Percentiles rank a stretch among this genome's conserved stretches.
phyloP scores from a whole-genome alignment of 30 jellyfish, hydroid and myxozoan genomes.

The Aurelia sp. region DNA sequence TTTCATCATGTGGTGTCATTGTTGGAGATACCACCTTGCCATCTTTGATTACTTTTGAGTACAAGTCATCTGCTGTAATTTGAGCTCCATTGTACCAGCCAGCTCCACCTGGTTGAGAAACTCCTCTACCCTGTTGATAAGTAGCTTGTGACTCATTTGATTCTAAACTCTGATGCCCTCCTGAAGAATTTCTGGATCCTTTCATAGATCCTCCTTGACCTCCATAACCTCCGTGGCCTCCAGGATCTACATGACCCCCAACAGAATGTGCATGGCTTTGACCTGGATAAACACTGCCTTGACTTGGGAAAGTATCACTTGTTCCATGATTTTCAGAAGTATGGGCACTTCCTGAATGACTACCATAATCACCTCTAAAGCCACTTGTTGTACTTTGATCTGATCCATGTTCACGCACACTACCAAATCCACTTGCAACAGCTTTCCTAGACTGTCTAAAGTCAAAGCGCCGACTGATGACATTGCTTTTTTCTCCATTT shows the following conservation, averaged over 20 bases:
- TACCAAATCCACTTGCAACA: conserved; percentile 14
- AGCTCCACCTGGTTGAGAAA: too few species aligned
- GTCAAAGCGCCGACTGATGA: conserved; percentile 37
- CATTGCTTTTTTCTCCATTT: conserved; percentile 7
- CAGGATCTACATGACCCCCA: too few species aligned
- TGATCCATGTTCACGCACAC: conserved; percentile 1
- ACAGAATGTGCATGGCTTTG: too few species aligned
- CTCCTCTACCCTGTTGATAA: too few species aligned
- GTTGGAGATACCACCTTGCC: background rate
- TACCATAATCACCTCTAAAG: too few species aligned
- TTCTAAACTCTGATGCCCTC: too few species aligned
- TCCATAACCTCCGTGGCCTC: too few species aligned
- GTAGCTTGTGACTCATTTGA: too few species aligned
- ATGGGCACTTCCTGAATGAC: too few species aligned
- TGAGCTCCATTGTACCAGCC: background rate
- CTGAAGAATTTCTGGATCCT: too few species aligned
- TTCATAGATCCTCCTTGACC: too few species aligned
- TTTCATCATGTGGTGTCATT: background rate
- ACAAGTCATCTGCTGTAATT: conserved; percentile 14
- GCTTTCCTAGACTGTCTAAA: conserved; percentile 59
- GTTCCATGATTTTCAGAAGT: background rate
- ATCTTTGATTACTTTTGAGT: conserved; percentile 69
- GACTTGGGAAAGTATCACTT: background rate
- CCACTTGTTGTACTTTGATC: background rate
- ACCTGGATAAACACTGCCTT: background rate